Evolutionary conservation across 2,113 vertebrate genomes (phyloP).

Genomic region (Oplegnathus fasciatus): DNA sequence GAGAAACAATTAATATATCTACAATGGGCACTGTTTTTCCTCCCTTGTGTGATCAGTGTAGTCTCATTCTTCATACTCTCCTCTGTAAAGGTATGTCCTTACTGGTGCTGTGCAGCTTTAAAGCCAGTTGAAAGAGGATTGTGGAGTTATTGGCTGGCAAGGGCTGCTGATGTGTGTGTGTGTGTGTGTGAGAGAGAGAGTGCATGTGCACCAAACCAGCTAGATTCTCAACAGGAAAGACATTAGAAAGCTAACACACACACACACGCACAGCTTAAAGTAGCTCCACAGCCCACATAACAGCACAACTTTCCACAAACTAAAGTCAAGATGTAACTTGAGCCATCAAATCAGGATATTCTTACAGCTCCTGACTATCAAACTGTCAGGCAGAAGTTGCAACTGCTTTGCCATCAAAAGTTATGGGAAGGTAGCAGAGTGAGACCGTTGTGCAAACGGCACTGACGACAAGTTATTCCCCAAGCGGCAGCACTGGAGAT

Average conservation of each 20-base stretch:
- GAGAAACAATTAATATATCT: not conserved
- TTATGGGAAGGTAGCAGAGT: conserved; percentile 72
- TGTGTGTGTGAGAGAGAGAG: not conserved
- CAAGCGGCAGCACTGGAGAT: conserved; percentile 34
- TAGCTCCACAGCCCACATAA: not conserved
- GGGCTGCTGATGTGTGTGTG: too few species aligned
- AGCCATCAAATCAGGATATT: conserved; percentile 16
- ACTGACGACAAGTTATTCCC: conserved; percentile 51
- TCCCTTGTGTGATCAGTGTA: not conserved
- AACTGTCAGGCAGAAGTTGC: conserved; percentile 46
- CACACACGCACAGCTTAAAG: not conserved
- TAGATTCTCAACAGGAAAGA: not conserved
- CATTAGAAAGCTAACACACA: not conserved
- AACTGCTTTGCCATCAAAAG: conserved; percentile 69
- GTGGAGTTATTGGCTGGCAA: not conserved
- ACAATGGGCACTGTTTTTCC: not conserved
- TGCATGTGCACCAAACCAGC: not conserved
- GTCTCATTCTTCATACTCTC: not conserved
- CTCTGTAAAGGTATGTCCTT: not conserved
- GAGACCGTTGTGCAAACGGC: conserved; percentile 47
- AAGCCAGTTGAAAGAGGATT: conserved; percentile 34
- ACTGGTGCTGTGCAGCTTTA: conserved; percentile 12
- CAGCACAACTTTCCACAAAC: conserved; percentile 1
- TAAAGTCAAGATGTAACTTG: conserved; percentile 25
- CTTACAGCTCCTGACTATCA: conserved; percentile 7